Percentiles rank a stretch among this genome's conserved stretches.
phyloP scores from a whole-genome alignment of 2,113 vertebrate genomes.

The Gorsachius goisagi region DNA sequence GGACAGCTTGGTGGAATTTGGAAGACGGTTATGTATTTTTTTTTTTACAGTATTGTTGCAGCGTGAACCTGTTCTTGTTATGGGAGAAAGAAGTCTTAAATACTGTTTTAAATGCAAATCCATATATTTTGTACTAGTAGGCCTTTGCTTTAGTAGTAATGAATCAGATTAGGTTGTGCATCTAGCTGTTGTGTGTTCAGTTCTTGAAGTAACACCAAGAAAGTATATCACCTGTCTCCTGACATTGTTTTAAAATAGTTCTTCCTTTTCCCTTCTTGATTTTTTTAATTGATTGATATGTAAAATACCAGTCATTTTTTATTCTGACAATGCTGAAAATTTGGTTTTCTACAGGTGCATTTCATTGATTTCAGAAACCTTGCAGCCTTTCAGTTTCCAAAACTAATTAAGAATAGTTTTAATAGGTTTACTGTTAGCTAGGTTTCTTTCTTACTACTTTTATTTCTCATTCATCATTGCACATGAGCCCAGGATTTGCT shows the following conservation, averaged over 20 bases:
- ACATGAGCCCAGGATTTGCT: background rate
- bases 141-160: slow-evolving; percentile 14
- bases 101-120: slow-evolving; percentile 52
- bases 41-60: slow-evolving; percentile 53
- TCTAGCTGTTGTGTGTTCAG: slow-evolving; percentile 11
- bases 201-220: background rate
- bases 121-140: slow-evolving; percentile 48
- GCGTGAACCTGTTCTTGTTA: slow-evolving; percentile 38
- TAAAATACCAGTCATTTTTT: background rate
- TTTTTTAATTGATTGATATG: background rate
- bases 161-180: slow-evolving; percentile 22
- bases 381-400: background rate
- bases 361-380: background rate
- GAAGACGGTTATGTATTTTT: slow-evolving; percentile 55
- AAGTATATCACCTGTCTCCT: background rate
- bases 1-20: slow-evolving; percentile 64
- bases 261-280: background rate
- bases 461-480: background rate
- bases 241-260: background rate
- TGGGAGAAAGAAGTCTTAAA: slow-evolving; percentile 44
- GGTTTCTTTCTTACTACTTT: background rate
- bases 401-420: fast-evolving
- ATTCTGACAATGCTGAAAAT: background rate
- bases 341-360: background rate
- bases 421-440: background rate